These are phyloP conservation scores for Callipepla californica DNA, from an alignment of 2,113 vertebrate genomes.

Conservation along the genomic window DNA sequence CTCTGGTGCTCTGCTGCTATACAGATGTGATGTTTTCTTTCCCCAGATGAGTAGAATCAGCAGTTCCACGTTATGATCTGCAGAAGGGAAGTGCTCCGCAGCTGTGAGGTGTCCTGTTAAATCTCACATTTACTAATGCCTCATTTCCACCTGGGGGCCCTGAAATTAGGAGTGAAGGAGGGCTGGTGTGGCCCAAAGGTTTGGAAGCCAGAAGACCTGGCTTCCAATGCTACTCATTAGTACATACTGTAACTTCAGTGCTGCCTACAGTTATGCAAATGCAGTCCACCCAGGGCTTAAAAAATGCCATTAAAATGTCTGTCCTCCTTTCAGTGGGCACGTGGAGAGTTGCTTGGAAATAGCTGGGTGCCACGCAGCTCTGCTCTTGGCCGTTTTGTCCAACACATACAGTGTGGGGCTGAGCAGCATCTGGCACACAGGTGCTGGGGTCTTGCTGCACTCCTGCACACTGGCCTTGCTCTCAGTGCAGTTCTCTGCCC, in stretches of 20 bases:
- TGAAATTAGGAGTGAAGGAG: rapidly evolving
- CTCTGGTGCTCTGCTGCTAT: background rate
- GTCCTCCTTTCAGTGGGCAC: background rate
- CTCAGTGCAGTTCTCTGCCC: background rate
- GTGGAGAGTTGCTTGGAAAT: background rate
- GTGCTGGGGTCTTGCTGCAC: background rate
- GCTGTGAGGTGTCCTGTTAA: background rate
- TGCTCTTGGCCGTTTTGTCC: background rate
- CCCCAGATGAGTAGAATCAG: background rate
- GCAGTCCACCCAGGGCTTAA: background rate
- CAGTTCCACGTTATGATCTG: background rate
- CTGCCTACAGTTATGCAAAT: background rate
- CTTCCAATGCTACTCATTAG: background rate
- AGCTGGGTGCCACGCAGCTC: background rate
- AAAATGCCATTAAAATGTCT: background rate
- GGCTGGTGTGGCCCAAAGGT: background rate
- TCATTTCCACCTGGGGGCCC: background rate
- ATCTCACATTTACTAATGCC: background rate
- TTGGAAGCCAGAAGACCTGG: background rate
- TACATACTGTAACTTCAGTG: background rate
- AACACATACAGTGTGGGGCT: background rate
- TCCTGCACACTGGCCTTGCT: background rate
- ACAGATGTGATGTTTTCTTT: background rate
- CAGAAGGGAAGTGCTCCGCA: background rate
- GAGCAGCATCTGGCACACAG: background rate